Evolutionary conservation across 2,797 vertebrate species (phyloP).

Genomic region (Chanos chanos): DNA sequence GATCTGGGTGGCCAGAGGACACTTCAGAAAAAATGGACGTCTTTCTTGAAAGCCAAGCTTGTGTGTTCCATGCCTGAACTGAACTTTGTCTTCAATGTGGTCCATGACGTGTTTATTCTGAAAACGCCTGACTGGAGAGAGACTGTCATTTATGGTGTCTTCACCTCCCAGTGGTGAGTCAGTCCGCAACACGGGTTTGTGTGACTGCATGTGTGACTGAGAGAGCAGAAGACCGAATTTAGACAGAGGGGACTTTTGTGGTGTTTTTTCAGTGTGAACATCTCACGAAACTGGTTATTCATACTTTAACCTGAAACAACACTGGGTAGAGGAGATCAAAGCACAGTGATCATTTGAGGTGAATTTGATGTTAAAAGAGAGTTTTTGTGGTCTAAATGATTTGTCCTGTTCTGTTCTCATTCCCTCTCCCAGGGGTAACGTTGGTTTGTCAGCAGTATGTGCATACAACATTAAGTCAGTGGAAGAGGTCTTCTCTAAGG

Average conservation of each 20-base stretch:
- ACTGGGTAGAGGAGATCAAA: no score
- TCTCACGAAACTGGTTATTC: no score
- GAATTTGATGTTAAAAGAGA: no score
- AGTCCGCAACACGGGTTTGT: background rate
- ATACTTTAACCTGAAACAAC: no score
- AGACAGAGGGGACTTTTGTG: no score
- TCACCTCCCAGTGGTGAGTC: constrained; percentile 92
- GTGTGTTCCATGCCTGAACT: constrained; percentile 90
- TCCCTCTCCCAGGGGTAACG: constrained; percentile 77
- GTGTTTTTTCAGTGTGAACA: no score
- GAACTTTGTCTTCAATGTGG: constrained; percentile 93
- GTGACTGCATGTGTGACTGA: no score
- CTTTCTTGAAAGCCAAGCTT: constrained; percentile 93
- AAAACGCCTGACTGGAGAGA: constrained; percentile 75
- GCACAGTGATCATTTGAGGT: no score
- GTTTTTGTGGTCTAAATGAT: no score
- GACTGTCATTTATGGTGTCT: constrained; percentile 88
- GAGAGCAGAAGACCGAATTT: no score
- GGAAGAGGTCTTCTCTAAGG: constrained; percentile 88
- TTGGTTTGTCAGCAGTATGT: constrained; percentile 92
- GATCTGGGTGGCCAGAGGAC: constrained; percentile 92
- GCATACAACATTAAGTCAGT: constrained; percentile 83
- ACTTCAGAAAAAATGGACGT: constrained; percentile 96
- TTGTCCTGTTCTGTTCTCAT: background rate
- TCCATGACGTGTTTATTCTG: constrained; percentile 88